Evolutionary conservation across 2,888 invertebrate genomes (phyloP).

Genomic region (Petrolisthes manimaculis): DNA sequence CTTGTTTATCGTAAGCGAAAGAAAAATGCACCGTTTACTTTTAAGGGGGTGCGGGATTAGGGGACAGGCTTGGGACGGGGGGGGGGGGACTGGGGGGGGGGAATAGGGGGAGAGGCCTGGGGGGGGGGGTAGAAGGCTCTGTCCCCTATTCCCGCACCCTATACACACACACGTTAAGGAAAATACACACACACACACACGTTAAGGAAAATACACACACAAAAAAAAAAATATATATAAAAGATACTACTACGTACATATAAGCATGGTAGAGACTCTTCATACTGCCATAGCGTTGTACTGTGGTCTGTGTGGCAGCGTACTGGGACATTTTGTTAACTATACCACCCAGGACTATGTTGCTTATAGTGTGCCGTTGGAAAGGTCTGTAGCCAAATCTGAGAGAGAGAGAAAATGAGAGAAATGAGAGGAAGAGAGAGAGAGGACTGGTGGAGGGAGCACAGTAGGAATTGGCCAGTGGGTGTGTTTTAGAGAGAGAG

Average conservation of each 20-base stretch:
- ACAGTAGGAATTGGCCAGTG: not conserved
- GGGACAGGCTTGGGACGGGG: too few species aligned
- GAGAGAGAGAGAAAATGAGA: not conserved
- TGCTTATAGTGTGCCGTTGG: constrained; percentile 25
- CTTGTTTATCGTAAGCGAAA: not conserved
- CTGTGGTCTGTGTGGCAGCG: not conserved
- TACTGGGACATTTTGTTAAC: constrained; percentile 16
- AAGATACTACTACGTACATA: not conserved
- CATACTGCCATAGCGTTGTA: not conserved
- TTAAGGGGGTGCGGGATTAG: too few species aligned
- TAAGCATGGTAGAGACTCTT: not conserved
- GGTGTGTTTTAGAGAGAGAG: not conserved
- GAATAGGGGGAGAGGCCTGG: too few species aligned
- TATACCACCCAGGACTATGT: not conserved
- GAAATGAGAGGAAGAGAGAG: not conserved
- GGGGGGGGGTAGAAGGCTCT: too few species aligned
- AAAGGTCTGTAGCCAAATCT: constrained; percentile 15
- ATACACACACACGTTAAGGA: not conserved
- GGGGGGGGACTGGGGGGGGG: too few species aligned
- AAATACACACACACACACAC: not conserved
- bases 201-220: not conserved
- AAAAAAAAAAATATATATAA: not conserved
- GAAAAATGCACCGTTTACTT: not conserved
- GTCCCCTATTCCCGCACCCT: too few species aligned
- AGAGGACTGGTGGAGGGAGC: not conserved